Evolutionary conservation across 2,888 invertebrate genomes (phyloP), one percentile per base, ranked within the genome.

Genomic region (Apeira syringaria): DNA sequence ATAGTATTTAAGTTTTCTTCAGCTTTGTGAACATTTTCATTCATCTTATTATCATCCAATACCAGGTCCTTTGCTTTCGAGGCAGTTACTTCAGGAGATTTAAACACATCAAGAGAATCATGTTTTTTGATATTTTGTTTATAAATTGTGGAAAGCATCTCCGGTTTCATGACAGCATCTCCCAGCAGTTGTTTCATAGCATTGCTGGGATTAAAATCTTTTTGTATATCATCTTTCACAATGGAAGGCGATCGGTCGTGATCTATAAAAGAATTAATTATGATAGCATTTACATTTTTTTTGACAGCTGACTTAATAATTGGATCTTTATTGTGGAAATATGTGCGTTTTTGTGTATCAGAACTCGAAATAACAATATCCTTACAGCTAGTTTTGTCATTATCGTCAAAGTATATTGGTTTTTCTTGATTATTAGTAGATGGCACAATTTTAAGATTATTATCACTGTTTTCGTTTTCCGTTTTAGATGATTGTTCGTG

Each of bases 41-140:
- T 15, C 3, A 4, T 2, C 15, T 15, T 4, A 15, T 15, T 15
- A 15, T 15, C 22, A 3, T 10, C n/a, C 5, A 26, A 11, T 3
- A 30, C 8, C 0, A 7, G 3, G 35, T 62, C 61, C 32, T 59
- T 63, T 1, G 35, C 15, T 47, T 61, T 61, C 1, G 32, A 26
- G 28, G 43, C 5, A 15, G 18, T 34, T 10, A 48, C 5, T 24
- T 53, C 44, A 6, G 69, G 82, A 3, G 79, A 79, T 32, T 73
- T 84, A 41, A 86, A 87, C 5, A 82, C 53, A 44, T 86, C 85
- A 1, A 82, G 59, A 1, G 86, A 86, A 5, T 66, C 60, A 1
- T 73, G 64, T 54, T 74, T 77, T 26, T 77, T 80, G 1, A 38
- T 44, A 5, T 63, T 73, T 5, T 54, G 54, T 52, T 65, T 74